A percentile compares a stretch with the other conserved stretches of the same genome.
phyloP scores from a whole-genome alignment of 2,797 vertebrate genomes.

The Cottoperca gobio region DNA sequence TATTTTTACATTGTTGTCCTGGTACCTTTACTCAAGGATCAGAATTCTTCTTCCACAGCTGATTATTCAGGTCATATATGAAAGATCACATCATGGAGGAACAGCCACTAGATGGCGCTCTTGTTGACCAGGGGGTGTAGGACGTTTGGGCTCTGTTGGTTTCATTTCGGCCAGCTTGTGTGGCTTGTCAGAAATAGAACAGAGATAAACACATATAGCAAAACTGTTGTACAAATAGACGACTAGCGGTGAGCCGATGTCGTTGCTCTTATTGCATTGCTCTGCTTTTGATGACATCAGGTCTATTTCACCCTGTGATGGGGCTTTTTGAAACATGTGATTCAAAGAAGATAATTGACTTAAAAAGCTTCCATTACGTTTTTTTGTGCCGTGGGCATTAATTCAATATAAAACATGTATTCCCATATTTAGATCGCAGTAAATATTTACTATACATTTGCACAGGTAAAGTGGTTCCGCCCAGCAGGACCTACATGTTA shows the following conservation, averaged over 20 bases:
- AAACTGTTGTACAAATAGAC: slow-evolving; percentile 58
- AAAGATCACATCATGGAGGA: no score
- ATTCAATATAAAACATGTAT: neutral
- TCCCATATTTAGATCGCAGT: slow-evolving; percentile 29
- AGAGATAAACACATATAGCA: slow-evolving; percentile 65
- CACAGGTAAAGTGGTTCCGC: slow-evolving; percentile 3
- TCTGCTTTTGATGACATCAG: slow-evolving; percentile 39
- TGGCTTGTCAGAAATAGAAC: slow-evolving; percentile 68
- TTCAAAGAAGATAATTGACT: slow-evolving; percentile 26
- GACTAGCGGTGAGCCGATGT: slow-evolving; percentile 32
- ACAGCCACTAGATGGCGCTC: slow-evolving; percentile 60
- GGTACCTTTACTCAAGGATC: neutral
- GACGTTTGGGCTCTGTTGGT: slow-evolving; percentile 11
- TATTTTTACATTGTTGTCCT: neutral
- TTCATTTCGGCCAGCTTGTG: slow-evolving; percentile 35
- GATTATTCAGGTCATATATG: neutral
- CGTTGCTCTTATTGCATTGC: slow-evolving; percentile 44
- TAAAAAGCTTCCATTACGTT: slow-evolving; percentile 1
- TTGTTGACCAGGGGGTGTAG: neutral
- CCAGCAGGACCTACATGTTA: slow-evolving; percentile 47
- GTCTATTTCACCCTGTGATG: neutral
- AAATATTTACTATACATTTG: slow-evolving; percentile 53
- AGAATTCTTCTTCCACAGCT: neutral
- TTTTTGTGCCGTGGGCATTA: neutral
- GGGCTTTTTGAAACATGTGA: slow-evolving; percentile 17